Evolutionary conservation across 2,797 vertebrate genomes (phyloP).

Genomic region (Pogoniulus pusillus): DNA sequence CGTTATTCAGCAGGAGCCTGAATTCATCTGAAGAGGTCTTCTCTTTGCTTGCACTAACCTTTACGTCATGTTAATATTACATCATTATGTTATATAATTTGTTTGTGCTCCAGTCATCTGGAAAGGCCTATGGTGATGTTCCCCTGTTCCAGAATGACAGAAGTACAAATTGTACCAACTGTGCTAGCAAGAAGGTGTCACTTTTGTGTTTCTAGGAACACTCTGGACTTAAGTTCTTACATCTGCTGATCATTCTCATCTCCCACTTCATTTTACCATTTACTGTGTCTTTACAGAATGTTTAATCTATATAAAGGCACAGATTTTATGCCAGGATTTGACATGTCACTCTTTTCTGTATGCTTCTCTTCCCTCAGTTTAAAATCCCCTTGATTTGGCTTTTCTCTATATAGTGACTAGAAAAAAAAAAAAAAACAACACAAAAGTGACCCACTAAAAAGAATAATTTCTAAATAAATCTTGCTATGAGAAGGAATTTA

Average conservation of each 20-base stretch:
- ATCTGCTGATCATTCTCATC: slow-evolving; percentile 47
- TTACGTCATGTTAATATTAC: not conserved
- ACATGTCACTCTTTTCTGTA: slow-evolving; percentile 11
- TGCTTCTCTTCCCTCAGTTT: not conserved
- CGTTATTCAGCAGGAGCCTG: not conserved
- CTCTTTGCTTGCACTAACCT: not conserved
- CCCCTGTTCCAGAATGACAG: not conserved
- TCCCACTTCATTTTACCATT: slow-evolving; percentile 37
- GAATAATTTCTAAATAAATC: not conserved
- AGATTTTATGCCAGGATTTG: slow-evolving; percentile 21
- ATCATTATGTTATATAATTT: not conserved
- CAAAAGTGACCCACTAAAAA: not conserved
- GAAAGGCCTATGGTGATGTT: not conserved
- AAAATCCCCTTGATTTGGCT: slow-evolving; percentile 13
- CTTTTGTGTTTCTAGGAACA: slow-evolving; percentile 49
- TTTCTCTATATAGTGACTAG: not conserved
- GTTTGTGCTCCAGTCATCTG: not conserved
- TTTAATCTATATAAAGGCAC: slow-evolving; percentile 54
- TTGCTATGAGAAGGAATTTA: not conserved
- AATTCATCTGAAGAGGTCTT: not conserved
- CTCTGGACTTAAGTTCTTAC: slow-evolving; percentile 28
- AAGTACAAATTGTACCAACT: slow-evolving; percentile 26
- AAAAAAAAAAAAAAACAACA: fast-evolving
- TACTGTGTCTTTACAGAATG: slow-evolving; percentile 38
- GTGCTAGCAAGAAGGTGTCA: not conserved